Percentiles rank a stretch among this genome's conserved stretches.
Conservation (phyloP, 2,888 invertebrate genomes). For the Drosophila suboccidentalis region DNA sequence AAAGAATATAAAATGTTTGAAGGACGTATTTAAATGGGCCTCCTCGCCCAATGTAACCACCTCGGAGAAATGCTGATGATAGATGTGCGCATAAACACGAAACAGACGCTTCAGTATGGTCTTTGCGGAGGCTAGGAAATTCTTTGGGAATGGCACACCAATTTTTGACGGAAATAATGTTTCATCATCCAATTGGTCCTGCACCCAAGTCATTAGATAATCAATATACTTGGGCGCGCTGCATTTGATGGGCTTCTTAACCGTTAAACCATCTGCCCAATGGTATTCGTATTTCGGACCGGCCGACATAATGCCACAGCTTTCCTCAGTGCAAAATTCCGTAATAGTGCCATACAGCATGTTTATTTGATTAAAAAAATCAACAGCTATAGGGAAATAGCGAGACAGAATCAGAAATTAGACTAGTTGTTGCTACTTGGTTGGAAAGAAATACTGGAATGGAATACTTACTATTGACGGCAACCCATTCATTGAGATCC, state of each 20-base stretch:
- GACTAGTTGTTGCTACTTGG: neutral
- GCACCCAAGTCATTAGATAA: slow-evolving; percentile 99
- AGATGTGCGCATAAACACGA: slow-evolving; percentile 99
- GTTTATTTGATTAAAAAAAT: slow-evolving; percentile 99
- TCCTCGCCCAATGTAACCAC: slow-evolving; percentile 99
- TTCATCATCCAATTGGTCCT: slow-evolving; percentile 99
- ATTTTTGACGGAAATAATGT: slow-evolving; percentile 99
- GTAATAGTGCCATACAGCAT: slow-evolving; percentile 99
- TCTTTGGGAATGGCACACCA: slow-evolving; percentile 99
- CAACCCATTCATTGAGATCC: slow-evolving; percentile 99
- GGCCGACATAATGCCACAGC: slow-evolving; percentile 99
- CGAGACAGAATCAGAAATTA: neutral
- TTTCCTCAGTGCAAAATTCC: slow-evolving; percentile 99
- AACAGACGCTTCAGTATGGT: slow-evolving; percentile 99
- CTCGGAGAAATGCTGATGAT: slow-evolving; percentile 99
- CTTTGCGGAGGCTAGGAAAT: slow-evolving; percentile 98
- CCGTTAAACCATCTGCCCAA: slow-evolving; percentile 99
- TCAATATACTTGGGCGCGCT: slow-evolving; percentile 99
- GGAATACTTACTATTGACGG: slow-evolving; percentile 96
- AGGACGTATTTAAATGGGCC: slow-evolving; percentile 99
- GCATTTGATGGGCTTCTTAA: slow-evolving; percentile 99
- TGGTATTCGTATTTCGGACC: slow-evolving; percentile 99
- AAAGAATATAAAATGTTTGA: slow-evolving; percentile 99
- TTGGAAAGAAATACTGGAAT: no score
- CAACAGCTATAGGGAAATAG: slow-evolving; percentile 91